Conservation (phyloP, 1,140 invertebrate genomes). For the Trachymyrmex septentrionalis region DNA sequence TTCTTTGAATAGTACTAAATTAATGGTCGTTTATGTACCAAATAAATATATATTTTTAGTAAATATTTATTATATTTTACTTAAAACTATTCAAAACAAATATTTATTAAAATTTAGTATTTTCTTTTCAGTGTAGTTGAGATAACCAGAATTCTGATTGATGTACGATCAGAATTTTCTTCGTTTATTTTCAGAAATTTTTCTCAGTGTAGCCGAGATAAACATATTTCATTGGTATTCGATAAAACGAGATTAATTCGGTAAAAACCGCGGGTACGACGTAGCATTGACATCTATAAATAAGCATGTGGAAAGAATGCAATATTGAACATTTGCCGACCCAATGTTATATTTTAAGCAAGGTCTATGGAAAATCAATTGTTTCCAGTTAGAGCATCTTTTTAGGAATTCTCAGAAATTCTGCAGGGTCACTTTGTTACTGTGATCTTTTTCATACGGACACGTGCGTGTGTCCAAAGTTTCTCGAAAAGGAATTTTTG, state of each 20-base stretch:
- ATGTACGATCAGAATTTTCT: no score
- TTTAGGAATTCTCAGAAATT: not conserved
- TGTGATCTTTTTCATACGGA: not conserved
- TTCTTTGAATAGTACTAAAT: no score
- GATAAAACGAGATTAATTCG: not conserved
- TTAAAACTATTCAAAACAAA: no score
- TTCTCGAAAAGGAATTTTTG: not conserved
- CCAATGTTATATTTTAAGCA: not conserved
- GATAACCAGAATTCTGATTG: no score
- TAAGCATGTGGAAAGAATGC: slow-evolving; percentile 12
- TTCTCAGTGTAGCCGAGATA: not conserved
- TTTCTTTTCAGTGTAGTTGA: no score
- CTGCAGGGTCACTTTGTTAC: not conserved
- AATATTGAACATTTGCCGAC: slow-evolving; percentile 26
- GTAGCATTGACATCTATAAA: slow-evolving; percentile 5
- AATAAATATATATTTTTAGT: no score
- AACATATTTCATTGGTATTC: slow-evolving; percentile 8
- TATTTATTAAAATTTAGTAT: no score
- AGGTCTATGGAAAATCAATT: slow-evolving; percentile 30
- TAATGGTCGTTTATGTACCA: no score
- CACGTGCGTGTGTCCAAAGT: not conserved
- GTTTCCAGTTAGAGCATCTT: not conserved
- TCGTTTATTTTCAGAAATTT: no score
- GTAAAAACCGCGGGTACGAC: no score
- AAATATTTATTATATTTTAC: no score